These are phyloP conservation scores for Pandion haliaetus DNA, from an alignment of 2,113 vertebrate genomes.

Conservation along the genomic window DNA sequence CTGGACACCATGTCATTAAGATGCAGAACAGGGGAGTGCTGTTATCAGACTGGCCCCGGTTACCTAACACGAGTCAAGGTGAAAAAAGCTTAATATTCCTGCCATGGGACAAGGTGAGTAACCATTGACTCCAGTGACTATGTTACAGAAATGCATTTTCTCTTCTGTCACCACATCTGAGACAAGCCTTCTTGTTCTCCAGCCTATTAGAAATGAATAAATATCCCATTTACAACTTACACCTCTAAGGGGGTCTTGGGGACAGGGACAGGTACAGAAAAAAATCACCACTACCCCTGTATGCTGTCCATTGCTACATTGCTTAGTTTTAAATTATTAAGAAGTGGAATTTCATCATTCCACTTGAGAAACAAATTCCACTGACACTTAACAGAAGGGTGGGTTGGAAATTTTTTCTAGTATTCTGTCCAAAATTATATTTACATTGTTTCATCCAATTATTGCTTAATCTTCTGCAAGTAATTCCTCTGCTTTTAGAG, in stretches of 20 bases:
- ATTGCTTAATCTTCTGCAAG: not conserved
- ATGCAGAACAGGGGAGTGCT: not conserved
- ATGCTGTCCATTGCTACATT: not conserved
- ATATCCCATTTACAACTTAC: not conserved
- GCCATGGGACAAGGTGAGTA: not conserved
- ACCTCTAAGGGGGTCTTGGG: not conserved
- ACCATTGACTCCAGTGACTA: not conserved
- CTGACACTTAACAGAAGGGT: not conserved
- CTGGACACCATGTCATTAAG: not conserved
- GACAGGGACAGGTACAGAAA: not conserved
- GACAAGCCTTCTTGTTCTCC: not conserved
- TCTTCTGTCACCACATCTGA: not conserved
- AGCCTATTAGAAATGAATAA: not conserved
- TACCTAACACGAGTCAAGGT: not conserved
- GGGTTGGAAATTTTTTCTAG: not conserved
- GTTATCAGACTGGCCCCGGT: not conserved
- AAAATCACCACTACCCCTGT: not conserved
- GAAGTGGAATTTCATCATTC: not conserved
- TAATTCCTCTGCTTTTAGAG: not conserved
- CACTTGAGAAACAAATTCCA: not conserved
- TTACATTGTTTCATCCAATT: not conserved
- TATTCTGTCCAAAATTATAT: not conserved
- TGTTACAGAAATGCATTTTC: not conserved
- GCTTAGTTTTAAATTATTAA: not conserved
- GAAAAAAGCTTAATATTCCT: not conserved